These are phyloP conservation scores for Oligia strigilis DNA, from an alignment of 2,888 invertebrate species.

Conservation along the genomic window DNA sequence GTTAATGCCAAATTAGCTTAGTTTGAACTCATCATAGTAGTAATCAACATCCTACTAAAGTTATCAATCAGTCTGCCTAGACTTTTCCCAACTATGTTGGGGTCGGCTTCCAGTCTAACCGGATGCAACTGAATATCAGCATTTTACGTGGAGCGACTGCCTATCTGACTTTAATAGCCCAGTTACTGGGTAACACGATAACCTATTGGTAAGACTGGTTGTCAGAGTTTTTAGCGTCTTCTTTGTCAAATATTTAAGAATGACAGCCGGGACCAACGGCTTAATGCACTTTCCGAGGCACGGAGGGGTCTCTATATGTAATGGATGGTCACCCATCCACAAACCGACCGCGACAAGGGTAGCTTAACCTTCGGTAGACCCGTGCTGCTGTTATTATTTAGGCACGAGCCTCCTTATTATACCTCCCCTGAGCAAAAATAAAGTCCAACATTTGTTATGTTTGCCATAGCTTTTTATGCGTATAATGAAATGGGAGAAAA, in stretches of 20 bases:
- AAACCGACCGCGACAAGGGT: not conserved
- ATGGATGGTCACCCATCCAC: not conserved
- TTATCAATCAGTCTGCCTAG: not conserved
- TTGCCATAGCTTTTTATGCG: constrained; percentile 29
- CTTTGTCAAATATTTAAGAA: not conserved
- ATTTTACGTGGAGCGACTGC: not conserved
- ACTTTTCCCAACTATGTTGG: not conserved
- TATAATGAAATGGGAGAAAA: constrained; percentile 29
- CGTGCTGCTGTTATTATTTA: not conserved
- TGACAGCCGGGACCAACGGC: not conserved
- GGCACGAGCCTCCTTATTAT: not conserved
- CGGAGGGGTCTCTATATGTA: not conserved
- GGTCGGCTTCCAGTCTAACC: not conserved
- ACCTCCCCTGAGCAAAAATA: not conserved
- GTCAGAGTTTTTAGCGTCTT: not conserved
- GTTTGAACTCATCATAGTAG: constrained; percentile 8
- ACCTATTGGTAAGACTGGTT: not conserved
- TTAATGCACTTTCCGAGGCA: not conserved
- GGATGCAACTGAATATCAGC: not conserved
- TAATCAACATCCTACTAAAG: not conserved
- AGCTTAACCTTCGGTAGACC: not conserved
- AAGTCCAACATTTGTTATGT: constrained; percentile 1
- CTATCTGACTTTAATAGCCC: not conserved
- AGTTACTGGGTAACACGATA: not conserved
- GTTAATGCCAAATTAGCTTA: not conserved